Conservation (phyloP, 2,797 vertebrate genomes). For the Sebastolobus alascanus region DNA sequence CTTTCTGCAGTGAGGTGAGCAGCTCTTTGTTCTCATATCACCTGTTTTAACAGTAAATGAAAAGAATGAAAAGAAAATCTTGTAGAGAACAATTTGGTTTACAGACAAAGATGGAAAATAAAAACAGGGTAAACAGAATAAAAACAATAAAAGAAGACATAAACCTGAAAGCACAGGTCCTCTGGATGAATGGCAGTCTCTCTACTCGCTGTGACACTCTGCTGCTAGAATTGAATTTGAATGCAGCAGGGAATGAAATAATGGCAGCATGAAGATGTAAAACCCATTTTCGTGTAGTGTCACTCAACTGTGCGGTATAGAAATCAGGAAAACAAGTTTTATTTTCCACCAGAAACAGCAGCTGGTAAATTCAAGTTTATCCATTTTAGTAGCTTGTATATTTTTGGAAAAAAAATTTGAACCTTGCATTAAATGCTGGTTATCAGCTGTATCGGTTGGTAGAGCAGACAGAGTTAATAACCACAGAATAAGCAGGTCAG, state of each 20-base stretch:
- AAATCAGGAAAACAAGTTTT: slow-evolving; percentile 10
- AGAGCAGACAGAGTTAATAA: not conserved
- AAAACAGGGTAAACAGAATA: slow-evolving; percentile 26
- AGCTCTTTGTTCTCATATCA: slow-evolving; percentile 13
- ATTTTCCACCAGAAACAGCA: slow-evolving; percentile 18
- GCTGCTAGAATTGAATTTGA: slow-evolving; percentile 50
- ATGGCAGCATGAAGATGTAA: slow-evolving; percentile 46
- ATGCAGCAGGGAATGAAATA: slow-evolving; percentile 50
- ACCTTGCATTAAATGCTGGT: not conserved
- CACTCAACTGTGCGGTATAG: slow-evolving; percentile 29
- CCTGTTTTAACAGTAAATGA: not conserved
- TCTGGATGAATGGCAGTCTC: slow-evolving; percentile 40
- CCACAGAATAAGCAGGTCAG: slow-evolving; percentile 16
- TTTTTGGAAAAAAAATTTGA: not conserved
- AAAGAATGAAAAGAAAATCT: not conserved
- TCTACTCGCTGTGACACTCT: slow-evolving; percentile 22
- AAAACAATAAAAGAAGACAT: slow-evolving; percentile 15
- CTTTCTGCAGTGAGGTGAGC: slow-evolving; percentile 94
- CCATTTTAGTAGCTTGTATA: slow-evolving; percentile 1
- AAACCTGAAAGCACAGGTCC: slow-evolving; percentile 14
- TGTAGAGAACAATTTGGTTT: not conserved
- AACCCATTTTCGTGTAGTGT: slow-evolving; percentile 35
- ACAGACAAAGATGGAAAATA: not conserved
- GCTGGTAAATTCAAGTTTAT: slow-evolving; percentile 19
- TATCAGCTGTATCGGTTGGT: not conserved